A percentile compares a stretch with the other conserved stretches of the same genome.
phyloP scores from a whole-genome alignment of 2,888 invertebrate species.

The Beris morrisii region DNA sequence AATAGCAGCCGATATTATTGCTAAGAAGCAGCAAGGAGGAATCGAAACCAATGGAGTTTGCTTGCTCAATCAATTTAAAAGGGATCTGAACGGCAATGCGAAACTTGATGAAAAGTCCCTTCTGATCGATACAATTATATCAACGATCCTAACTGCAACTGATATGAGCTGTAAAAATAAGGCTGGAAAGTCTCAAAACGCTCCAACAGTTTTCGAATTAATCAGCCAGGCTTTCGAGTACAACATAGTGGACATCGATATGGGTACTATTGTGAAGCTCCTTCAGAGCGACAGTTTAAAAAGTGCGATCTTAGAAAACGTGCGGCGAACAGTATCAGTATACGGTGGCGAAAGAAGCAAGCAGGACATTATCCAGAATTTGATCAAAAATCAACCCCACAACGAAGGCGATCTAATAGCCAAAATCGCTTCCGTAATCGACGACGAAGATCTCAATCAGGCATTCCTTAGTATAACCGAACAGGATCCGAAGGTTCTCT shows the following conservation, averaged over 20 bases:
- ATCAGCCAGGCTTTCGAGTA: slow-evolving; percentile 36
- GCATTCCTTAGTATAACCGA: slow-evolving; percentile 57
- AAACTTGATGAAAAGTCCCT: slow-evolving; percentile 31
- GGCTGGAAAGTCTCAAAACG: slow-evolving; percentile 15
- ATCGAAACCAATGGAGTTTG: slow-evolving; percentile 23
- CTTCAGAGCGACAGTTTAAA: slow-evolving; percentile 60
- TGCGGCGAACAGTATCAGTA: slow-evolving; percentile 24
- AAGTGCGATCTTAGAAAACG: slow-evolving; percentile 26
- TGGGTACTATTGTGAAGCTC: slow-evolving; percentile 65
- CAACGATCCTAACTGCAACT: slow-evolving; percentile 34
- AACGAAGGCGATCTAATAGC: slow-evolving; percentile 64
- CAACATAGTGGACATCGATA: slow-evolving; percentile 30
- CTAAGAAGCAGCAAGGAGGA: slow-evolving; percentile 5
- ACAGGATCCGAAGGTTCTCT: slow-evolving; percentile 39
- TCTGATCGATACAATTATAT: slow-evolving; percentile 32
- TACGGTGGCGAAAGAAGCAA: slow-evolving; percentile 54
- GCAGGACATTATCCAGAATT: slow-evolving; percentile 16
- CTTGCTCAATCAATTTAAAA: slow-evolving; percentile 14
- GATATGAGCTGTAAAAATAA: slow-evolving; percentile 2
- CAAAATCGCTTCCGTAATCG: slow-evolving; percentile 65
- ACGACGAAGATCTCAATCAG: slow-evolving; percentile 64
- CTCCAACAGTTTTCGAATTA: slow-evolving; percentile 35
- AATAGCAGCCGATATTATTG: slow-evolving; percentile 28
- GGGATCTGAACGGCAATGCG: slow-evolving; percentile 21
- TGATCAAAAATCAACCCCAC: slow-evolving; percentile 46